phyloP scores from a whole-genome alignment of 1,140 invertebrate genomes.

The Wiebesia pumilae region DNA sequence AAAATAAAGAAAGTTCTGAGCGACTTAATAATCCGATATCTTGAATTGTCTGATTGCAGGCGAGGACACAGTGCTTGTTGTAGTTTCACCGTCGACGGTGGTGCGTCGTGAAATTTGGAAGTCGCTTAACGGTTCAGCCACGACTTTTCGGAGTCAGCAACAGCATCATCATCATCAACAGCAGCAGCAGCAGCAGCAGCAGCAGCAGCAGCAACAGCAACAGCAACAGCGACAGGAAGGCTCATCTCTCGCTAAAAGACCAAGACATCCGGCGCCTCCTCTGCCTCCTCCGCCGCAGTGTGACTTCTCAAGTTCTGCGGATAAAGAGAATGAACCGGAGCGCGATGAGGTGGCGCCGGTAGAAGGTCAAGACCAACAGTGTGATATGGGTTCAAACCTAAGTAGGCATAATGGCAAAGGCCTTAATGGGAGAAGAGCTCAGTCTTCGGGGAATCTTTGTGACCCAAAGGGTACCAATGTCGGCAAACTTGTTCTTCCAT shows the following conservation, averaged over 20 bases:
- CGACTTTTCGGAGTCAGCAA: constrained; percentile 43
- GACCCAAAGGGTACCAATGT: constrained; percentile 71
- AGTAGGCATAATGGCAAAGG: constrained; percentile 83
- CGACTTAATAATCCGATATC: too few species aligned
- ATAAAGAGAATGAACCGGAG: constrained; percentile 68
- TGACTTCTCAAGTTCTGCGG: constrained; percentile 55
- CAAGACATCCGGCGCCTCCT: constrained; percentile 31
- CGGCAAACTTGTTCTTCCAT: constrained; percentile 71
- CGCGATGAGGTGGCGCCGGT: constrained; percentile 43
- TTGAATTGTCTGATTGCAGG: constrained; percentile 64
- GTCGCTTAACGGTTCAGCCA: constrained; percentile 9
- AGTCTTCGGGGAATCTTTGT: constrained; percentile 80
- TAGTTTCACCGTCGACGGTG: constrained; percentile 53
- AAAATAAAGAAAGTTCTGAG: too few species aligned
- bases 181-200: constrained; percentile 8
- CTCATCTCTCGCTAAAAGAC: constrained; percentile 42
- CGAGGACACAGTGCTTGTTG: constrained; percentile 58
- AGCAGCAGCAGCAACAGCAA: too few species aligned
- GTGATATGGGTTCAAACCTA: constrained; percentile 83
- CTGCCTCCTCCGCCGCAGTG: constrained; percentile 18
- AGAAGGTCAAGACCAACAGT: neutral
- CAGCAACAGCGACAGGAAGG: constrained; percentile 41
- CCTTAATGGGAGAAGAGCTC: constrained; percentile 80
- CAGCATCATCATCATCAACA: constrained; percentile 27
- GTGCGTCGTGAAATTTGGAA: constrained; percentile 53